These are phyloP conservation scores for Spongilla lacustris DNA, from an alignment of 37 sponge, comb jelly and placozoan species.

Conservation along the genomic window DNA sequence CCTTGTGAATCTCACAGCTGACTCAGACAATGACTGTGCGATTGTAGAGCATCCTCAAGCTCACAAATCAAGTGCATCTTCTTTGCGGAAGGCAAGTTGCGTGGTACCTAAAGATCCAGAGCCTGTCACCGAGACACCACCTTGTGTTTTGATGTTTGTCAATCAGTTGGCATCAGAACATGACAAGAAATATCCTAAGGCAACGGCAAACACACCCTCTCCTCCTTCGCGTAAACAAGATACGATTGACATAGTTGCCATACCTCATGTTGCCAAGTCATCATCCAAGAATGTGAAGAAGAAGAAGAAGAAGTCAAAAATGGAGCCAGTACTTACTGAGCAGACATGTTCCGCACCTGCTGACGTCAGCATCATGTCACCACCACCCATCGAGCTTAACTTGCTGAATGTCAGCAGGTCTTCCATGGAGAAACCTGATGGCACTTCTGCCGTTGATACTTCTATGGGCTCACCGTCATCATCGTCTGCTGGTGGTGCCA, in stretches of 20 bases:
- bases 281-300: not conserved
- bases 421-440: not conserved
- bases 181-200: not conserved
- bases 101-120: not conserved
- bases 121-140: not conserved
- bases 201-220: not conserved
- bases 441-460: not conserved
- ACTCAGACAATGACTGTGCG: not conserved
- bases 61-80: not conserved
- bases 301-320: not conserved
- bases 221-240: not conserved
- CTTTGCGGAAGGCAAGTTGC: not conserved
- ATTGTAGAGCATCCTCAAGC: not conserved
- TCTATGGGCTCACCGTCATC: not conserved
- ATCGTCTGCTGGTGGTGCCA: no score
- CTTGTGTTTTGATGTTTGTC: not conserved
- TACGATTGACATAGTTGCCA: not conserved
- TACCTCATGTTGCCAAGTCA: not conserved
- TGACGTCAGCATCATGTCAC: not conserved
- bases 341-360: not conserved
- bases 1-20: not conserved
- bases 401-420: not conserved
- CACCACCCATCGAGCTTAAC: not conserved
- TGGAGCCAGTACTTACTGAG: not conserved
- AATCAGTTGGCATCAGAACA: not conserved